Conservation (phyloP, 2,113 vertebrate species). For the Poecilia latipinna region DNA sequence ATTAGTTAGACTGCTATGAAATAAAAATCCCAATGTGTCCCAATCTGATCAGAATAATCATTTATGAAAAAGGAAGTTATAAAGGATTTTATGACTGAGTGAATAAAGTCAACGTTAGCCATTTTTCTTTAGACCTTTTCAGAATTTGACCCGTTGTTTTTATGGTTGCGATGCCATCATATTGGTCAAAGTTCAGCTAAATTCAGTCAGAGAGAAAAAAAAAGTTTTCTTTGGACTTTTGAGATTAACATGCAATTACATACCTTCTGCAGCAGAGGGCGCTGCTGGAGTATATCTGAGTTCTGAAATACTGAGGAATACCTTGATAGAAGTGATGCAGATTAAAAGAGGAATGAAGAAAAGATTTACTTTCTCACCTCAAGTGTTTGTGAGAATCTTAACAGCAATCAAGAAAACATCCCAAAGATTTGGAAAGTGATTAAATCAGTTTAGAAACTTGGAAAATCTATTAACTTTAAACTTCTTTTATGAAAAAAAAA, state of each 20-base stretch:
- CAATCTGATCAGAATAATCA: too few relatives aligned
- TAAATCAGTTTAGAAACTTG: not conserved
- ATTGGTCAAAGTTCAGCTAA: not conserved
- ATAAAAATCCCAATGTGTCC: too few relatives aligned
- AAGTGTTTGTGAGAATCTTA: too few relatives aligned
- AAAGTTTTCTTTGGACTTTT: accelerated
- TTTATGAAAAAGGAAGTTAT: too few relatives aligned
- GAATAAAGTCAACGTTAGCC: not conserved
- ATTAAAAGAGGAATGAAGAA: not conserved
- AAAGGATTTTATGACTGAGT: not conserved
- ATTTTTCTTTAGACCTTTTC: not conserved
- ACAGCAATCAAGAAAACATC: too few relatives aligned
- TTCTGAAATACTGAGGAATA: too few relatives aligned
- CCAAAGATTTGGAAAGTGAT: too few relatives aligned
- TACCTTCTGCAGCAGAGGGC: conserved; percentile 11
- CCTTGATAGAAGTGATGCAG: not conserved
- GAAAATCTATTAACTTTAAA: not conserved
- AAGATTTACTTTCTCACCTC: too few relatives aligned
- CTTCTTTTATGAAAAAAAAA: not conserved
- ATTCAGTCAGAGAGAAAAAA: not conserved
- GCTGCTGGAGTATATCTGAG: conserved; percentile 16
- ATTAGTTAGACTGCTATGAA: too few relatives aligned
- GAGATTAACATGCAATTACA: not conserved
- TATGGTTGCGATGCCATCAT: not conserved
- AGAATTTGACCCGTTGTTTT: not conserved